Base-by-base conservation (phyloP, 2,888 invertebrate species). In the Aelia acuminata region DNA sequence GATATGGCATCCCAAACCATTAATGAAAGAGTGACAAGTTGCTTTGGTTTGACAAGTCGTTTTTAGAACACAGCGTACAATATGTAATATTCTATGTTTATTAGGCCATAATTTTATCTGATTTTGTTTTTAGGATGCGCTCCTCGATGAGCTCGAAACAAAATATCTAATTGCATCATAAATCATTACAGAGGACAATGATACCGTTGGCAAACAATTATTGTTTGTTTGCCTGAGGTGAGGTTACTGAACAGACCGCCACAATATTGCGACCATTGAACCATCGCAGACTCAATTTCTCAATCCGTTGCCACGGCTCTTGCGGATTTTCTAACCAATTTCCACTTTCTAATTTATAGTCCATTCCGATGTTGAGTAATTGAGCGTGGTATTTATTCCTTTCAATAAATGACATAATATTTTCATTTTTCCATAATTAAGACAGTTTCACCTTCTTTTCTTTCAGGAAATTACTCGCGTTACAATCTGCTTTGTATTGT, bases 211-310 rank as follows among this genome's bases (percentile, higher is more conserved):
- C 18, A 18, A 70, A 70, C 35, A 70, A 70, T 70, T 70, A 70
- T 70, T 70, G 63, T 70, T 70, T 70, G 35, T 70, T 18, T 26
- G n/a, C 3, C 15, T n/a, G 22, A 13, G 3, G 4, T 13, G 80
- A 7, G 80, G 80, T 80, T 22, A 75, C 22, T 80, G 80, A 80
- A 80, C 80, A 43, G 80, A 13, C 43, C 22, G 43, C 80, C 80
- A 80, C 80, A 80, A 80, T 43, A 80, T 80, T 80, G 80, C 80
- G 43, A 13, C 80, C 80, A n/a, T 80, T 80, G 80, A 80, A 80
- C 80, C 80, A 47, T 80, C 43, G 4, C 80, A n/a, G n/a, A n/a
- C n/a, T 80, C 80, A 80, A n/a, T 80, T 80, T 39, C 80, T 47
- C 43, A 80, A 80, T 43, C 43, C n/a, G 22, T 18, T 43, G 43